Evolutionary conservation across 2,113 vertebrate species (phyloP).

Genomic region (Neogale vison): DNA sequence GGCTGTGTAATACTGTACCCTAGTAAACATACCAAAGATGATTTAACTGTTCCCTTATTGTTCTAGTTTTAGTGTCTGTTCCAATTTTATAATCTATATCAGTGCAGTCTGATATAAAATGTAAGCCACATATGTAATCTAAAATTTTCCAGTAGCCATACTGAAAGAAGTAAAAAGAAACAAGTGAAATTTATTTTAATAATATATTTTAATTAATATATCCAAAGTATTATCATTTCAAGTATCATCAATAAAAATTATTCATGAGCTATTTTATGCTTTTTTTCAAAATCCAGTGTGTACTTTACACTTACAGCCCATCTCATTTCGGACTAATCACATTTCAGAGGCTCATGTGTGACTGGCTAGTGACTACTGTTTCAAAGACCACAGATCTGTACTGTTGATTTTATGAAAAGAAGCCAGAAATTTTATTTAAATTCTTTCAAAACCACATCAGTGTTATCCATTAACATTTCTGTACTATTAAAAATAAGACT

Average conservation of each 20-base stretch:
- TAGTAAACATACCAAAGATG: background rate
- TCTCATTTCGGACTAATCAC: background rate
- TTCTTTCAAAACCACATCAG: background rate
- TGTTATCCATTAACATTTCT: background rate
- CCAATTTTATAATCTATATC: background rate
- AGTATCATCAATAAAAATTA: background rate
- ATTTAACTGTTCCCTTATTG: background rate
- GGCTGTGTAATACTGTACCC: background rate
- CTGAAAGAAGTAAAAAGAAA: background rate
- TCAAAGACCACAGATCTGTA: background rate
- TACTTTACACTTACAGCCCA: background rate
- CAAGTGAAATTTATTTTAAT: background rate
- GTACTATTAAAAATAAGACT: slow-evolving; percentile 6
- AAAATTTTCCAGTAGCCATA: background rate
- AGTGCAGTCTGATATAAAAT: background rate
- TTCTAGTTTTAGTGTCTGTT: background rate
- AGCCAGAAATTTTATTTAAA: background rate
- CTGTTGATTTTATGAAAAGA: background rate
- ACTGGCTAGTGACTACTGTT: background rate
- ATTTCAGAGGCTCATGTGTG: background rate
- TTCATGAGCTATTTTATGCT: background rate
- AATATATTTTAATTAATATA: background rate
- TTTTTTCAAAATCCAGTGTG: background rate
- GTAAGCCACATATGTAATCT: background rate
- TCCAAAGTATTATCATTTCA: background rate